Evolutionary conservation across 2,113 vertebrate species (phyloP), one percentile per base, ranked within the genome.

Genomic region (Corythornis cristatus): DNA sequence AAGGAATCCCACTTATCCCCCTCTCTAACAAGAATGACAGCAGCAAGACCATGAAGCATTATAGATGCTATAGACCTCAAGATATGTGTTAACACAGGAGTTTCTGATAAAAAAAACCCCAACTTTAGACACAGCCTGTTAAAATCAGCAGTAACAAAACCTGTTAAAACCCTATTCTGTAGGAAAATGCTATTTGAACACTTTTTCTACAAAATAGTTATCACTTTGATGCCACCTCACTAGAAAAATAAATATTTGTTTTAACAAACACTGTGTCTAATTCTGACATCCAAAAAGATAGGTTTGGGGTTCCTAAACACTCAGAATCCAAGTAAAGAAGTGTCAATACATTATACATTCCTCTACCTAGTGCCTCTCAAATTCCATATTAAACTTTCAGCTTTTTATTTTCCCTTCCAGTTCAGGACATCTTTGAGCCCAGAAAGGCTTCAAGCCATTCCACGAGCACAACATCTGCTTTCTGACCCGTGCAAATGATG

Each of bases 361-460:
- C 5, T 61, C 40, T 31, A 31, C 28, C 33, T 53, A 28, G 25
- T 94, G 35, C 13, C 11, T 80, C 28, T 29, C 19, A 72, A 74
- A 74, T 31, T 85, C 29, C 14, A 4, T 11, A 45, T 26, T 35
- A 85, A 79, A 51, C 8, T 7, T 83, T 77, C 56, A 33, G 18
- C 5, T 58, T 83, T 77, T 75, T 33, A 9, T 79, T 88, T 86
- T 62, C 31, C 12, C 33, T 82, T 81, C 46, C 66, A 76, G 7
- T 71, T 78, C 61, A 81, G 83, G 40, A 45, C 1, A 2, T 46
- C 51, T 54, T 82, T 86, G 37, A 2, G n/a, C n/a, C n/a, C 8
- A 6, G 19, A 61, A 96, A 72, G 37, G 46, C 87, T 89, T 72
- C 33, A 45, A 95, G 89, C 78, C 61, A 58, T 65, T 88, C 88